Evolutionary conservation across 2,797 vertebrate species (phyloP), one percentile per base, ranked within the genome.

Genomic region (Apogon hyalosoma): DNA sequence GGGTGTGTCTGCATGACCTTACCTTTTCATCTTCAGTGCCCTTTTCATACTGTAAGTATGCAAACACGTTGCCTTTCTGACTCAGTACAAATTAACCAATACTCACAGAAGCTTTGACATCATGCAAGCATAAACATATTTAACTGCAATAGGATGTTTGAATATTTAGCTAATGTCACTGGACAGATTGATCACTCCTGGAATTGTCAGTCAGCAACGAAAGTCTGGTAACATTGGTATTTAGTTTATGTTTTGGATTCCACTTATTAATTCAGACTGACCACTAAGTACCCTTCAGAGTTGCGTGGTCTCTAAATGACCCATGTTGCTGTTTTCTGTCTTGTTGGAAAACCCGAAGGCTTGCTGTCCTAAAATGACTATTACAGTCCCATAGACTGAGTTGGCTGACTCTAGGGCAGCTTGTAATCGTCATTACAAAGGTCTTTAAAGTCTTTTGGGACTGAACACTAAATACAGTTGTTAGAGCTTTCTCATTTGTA

Each of bases 261-360:
- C 63, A 70, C 78, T 80, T 82, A 63, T 61, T 80, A 70, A 82
- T 87, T 77, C 66, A 77, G 60, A 81, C 66, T 69, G 82, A 72
- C 82, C 63, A 61, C 56, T n/a, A 47, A 65, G 58, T 36, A 36
- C 49, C 82, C 84, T 86, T 28, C 54, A 43, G 76, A 84, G 75
- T 21, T 56, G 64, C 68, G 59, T 63, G 74, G 59, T 59, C 78
- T 88, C 79, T 47, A 69, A 79, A 73, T 83, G 88, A 90, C 88
- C 90, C 88, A 82, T 89, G 72, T 73, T 71, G 80, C 71, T 75
- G 79, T 80, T 87, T 85, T 82, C 77, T 77, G 79, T 87, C 82
- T 83, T 66, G 64, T 50, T 76, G 60, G 2, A 60, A 80, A 81
- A 77, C 62, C 80, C 77, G 46, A 52, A 52, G 69, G 79, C 74